Conservation (phyloP, 2,888 invertebrate genomes). For the Dexiosoma caninum region DNA sequence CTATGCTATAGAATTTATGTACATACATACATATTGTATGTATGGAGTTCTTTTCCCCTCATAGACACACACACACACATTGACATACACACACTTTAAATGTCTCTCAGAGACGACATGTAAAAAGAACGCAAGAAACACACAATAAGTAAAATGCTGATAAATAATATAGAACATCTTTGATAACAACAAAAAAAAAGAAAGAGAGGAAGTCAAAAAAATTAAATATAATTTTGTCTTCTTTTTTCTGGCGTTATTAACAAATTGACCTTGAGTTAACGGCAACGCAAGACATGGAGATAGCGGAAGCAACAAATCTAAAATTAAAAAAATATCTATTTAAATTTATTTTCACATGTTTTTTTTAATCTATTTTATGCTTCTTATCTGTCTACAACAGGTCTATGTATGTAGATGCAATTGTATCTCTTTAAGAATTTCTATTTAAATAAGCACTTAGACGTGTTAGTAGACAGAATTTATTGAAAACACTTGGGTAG, state of each 20-base stretch:
- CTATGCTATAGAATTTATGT: neutral
- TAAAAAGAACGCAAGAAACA: too few relatives aligned
- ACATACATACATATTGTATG: too few relatives aligned
- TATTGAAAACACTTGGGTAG: too few relatives aligned
- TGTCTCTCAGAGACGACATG: too few relatives aligned
- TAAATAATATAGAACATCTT: neutral
- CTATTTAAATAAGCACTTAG: too few relatives aligned
- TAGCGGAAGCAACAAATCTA: neutral
- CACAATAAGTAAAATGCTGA: too few relatives aligned
- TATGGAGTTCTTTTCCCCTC: too few relatives aligned
- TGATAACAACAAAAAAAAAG: neutral
- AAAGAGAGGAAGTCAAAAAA: neutral
- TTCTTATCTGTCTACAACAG: neutral
- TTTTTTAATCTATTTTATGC: neutral
- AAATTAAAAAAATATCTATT: neutral
- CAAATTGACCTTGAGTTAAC: slow-evolving; percentile 12
- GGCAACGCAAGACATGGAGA: neutral
- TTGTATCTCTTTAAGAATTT: neutral
- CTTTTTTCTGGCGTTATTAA: neutral
- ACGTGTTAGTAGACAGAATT: too few relatives aligned
- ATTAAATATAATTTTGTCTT: neutral
- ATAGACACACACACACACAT: too few relatives aligned
- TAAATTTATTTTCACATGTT: neutral
- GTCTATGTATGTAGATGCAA: neutral
- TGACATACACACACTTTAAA: too few relatives aligned